Base-by-base conservation (phyloP, 92 coral and sea anemone genomes). In the Paramuricea clavata region DNA sequence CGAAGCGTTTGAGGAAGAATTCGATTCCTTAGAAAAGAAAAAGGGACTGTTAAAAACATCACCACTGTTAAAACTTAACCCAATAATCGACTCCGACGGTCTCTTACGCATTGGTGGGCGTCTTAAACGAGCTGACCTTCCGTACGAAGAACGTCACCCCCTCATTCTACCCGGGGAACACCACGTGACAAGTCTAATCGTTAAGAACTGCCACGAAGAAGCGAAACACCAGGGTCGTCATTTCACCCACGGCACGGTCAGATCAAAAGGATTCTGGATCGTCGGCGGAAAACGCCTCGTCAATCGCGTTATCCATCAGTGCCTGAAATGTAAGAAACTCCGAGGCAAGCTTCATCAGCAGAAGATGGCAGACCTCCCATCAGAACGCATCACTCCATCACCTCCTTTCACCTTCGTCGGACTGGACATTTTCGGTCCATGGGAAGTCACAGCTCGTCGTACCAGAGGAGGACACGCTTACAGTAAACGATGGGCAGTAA, bases 401-500 rank as follows among this genome's bases (percentile, higher is more conserved):
- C 81, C 82, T 25, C 86, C 82, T 16, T 87, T 87, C 81, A 87
- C 86, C 23, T 80, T 68, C 32, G 86, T 87, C 4, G 86, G 82
- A n/a, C 81, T 85, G 41, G 81, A 78, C 28, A 86, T 84, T 12
- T 77, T 84, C 26, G 89, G 86, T 6, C 92, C 86, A 26, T 78
- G 92, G 87, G 41, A 70, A 27, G 72, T 89, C 21, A 50, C 70
- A 43, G 87, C 92, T 9, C 21, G 89, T 76, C 76, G n/a, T n/a
- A n/a, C n/a, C n/a, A n/a, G n/a, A 74, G 87, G 89, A 33, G 79
- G 83, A 41, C 70, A 77, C 49, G 83, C 89, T 28, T 36, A 71
- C 57, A 42, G 57, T 69, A 89, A 89, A 80, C 83, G 83, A 47
- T 91, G 89, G 91, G 93, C 93, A 12, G 86, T 91, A 4, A 80